Evolutionary conservation across 2,113 vertebrate genomes (phyloP), one percentile per base, ranked within the genome.

Genomic region (Tinamus guttatus): DNA sequence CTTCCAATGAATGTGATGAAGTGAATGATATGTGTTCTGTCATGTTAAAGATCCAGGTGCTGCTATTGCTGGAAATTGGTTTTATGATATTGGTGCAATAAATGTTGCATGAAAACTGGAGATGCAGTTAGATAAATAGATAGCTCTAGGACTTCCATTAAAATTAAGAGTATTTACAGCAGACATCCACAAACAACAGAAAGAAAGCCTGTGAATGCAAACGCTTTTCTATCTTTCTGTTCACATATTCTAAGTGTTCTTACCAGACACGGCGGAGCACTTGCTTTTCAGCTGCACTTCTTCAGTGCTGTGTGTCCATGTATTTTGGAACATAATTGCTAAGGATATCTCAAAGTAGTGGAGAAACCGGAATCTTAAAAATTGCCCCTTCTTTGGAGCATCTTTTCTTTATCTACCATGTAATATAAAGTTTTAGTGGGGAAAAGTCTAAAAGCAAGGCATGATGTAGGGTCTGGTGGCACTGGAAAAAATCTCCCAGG

Each of bases 281-380:
- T 64, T 74, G 8, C 1, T 62, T 81, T 91, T 70, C 4, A 19
- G 5, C 32, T 77, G 28, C 19, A 12, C 40, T 92, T 73, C 58
- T 85, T 17, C 16, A 54, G 43, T 63, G 27, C 30, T 77, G 2
- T 40, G 45, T 24, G n/a, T 2, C 16, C 19, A 7, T 62, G 63
- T 68, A 65, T 75, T 81, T n/a, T 85, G 52, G 24, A 62, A 8
- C 21, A 12, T 30, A 76, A 22, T 9, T 63, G 9, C 36, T 43
- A 40, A 11, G 21, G 24, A 15, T 1, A 2, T 32, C 34, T 0
- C 4, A 93, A 45, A 54, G 36, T 0, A 54, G 76, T 0, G 52
- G 21, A 47, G 54, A 65, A 90, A 60, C 2, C 8, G 75, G 5
- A 62, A 77, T 52, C 54, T 38, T 71, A 36, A 80, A 89, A 65